A percentile compares a stretch with the other conserved stretches of the same genome.
Evolutionary conservation across 1,140 invertebrate species (phyloP).

Genomic region (Diabrotica virgifera): DNA sequence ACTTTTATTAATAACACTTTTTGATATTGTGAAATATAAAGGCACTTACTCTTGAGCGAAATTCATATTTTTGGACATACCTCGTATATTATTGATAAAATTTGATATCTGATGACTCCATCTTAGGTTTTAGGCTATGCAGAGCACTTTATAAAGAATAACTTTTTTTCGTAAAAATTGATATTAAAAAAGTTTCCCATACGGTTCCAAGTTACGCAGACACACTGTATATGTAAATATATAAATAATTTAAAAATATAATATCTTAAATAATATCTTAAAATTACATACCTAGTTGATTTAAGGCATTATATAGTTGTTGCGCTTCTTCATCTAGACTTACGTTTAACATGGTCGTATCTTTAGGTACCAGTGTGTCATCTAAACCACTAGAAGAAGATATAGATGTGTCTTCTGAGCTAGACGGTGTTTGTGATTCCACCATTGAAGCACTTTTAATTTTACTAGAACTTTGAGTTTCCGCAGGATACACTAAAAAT

Average conservation of each 20-base stretch:
- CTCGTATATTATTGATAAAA: no score
- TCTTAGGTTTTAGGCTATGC: no score
- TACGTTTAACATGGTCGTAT: constrained; percentile 17
- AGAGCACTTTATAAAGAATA: no score
- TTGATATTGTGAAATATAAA: no score
- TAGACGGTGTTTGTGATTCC: constrained; percentile 30
- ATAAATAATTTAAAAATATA: constrained; percentile 6
- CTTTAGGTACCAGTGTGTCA: constrained; percentile 34
- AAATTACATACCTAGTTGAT: constrained; percentile 52
- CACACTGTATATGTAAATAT: no score
- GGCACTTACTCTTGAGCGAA: no score
- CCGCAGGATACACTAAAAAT: constrained; percentile 53
- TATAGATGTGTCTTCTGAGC: constrained; percentile 24
- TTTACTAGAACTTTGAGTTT: constrained; percentile 46
- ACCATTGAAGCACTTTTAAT: constrained; percentile 51
- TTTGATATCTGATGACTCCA: no score
- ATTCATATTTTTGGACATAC: no score
- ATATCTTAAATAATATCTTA: not conserved
- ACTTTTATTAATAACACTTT: no score
- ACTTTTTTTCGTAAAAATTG: no score
- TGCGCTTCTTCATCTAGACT: constrained; percentile 57
- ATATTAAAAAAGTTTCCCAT: no score
- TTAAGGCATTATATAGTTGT: constrained; percentile 59
- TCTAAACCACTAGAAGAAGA: constrained; percentile 28
- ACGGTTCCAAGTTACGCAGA: no score